These are phyloP conservation scores for Porites divaricata DNA, from an alignment of 92 coral and sea anemone genomes.

Conservation along the genomic window DNA sequence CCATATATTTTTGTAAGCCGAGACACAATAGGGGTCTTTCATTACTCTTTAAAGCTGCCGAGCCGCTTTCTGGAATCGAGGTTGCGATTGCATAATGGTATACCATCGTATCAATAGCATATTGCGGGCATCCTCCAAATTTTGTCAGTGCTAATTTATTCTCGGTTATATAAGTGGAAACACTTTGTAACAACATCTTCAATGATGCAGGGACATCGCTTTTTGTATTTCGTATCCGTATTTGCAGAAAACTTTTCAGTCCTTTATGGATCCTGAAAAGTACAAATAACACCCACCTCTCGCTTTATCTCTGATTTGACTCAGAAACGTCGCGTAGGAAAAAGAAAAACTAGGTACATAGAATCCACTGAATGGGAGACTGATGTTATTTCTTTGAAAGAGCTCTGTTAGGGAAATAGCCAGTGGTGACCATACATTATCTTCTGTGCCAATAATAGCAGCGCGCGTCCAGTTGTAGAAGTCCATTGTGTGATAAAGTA, in stretches of 20 bases:
- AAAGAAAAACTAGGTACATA: slow-evolving; percentile 57
- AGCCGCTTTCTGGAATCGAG: no score
- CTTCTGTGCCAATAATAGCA: slow-evolving; percentile 73
- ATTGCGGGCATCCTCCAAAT: no score
- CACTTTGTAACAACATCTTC: no score
- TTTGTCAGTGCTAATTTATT: no score
- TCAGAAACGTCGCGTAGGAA: slow-evolving; percentile 59
- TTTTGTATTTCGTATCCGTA: no score
- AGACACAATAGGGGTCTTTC: no score
- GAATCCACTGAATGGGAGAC: slow-evolving; percentile 66
- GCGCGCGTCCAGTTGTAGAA: slow-evolving; percentile 69
- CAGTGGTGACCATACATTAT: slow-evolving; percentile 76
- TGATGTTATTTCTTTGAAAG: slow-evolving; percentile 38
- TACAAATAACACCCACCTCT: slow-evolving; percentile 62
- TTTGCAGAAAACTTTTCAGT: neutral
- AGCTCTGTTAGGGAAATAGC: slow-evolving; percentile 49
- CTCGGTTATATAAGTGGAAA: no score
- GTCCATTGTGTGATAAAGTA: slow-evolving; percentile 49
- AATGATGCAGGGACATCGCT: no score
- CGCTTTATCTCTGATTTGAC: slow-evolving; percentile 55
- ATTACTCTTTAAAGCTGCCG: no score
- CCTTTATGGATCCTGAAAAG: neutral
- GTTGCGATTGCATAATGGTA: no score
- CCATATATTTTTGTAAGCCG: no score
- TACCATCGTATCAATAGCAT: no score